Evolutionary conservation across 2,113 vertebrate genomes (phyloP), one percentile per base, ranked within the genome.

Genomic region (Halcyon senegalensis): DNA sequence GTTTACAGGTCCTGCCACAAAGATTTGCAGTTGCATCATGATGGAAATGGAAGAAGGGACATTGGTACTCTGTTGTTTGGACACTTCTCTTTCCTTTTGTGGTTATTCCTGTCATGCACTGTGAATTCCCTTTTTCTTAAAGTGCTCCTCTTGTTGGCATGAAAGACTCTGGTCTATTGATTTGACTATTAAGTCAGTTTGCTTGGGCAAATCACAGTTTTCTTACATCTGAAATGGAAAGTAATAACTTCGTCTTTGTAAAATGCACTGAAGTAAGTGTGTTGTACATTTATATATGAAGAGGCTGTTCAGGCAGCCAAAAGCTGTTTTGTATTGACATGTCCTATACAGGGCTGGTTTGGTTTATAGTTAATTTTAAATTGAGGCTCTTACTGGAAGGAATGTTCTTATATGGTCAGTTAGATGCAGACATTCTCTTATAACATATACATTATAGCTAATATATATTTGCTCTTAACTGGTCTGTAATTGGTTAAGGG

Each of bases 401-500:
- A 94, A 85, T 67, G 53, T 90, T 90, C 91, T 95, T 96, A 82
- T 89, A 84, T 91, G 62, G 50, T 84, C 95, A 87, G 87, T 90
- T 96, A 87, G 67, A 91, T 81, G 84, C 79, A 95, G 94, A 84
- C 73, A 4, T 48, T 63, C 43, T 12, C 3, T 90, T 94, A 68
- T 55, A 76, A 75, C 72, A 37, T 84, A 21, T 50, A 88, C 16
- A 11, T 94, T 64, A 81, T 90, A 90, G 73, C 75, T 94, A 82
- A 79, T 93, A 94, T 91, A 76, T 93, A 95, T 96, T 96, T 90
- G 62, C 73, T 92, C 59, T 94, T 95, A 96, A 93, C 92, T 93
- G 94, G 53, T 93, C 90, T 96, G 93, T 96, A 96, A 95, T 90
- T 96, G 95, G 95, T 97, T 96, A 95, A 89, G 79, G 93, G 94